Conservation (phyloP, 2,797 vertebrate species). For the Allobates femoralis region DNA sequence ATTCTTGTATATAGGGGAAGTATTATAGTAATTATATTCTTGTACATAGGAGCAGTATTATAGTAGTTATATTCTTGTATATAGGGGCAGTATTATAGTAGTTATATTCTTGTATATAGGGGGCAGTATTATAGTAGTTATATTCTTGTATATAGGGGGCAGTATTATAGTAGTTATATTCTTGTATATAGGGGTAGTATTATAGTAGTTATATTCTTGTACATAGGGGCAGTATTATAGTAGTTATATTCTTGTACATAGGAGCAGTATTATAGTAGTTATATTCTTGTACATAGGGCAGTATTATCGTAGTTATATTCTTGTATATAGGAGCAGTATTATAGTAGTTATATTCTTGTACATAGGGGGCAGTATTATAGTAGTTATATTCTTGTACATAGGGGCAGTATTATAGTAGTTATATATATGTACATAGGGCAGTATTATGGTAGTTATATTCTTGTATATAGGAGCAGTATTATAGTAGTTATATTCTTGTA, state of each 20-base stretch:
- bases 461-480: too few relatives aligned
- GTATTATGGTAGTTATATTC: background rate
- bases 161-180: background rate
- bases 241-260: constrained; percentile 5
- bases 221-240: background rate
- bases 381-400: background rate
- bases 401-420: background rate
- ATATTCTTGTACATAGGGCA: background rate
- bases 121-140: background rate
- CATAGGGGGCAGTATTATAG: background rate
- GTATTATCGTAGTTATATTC: background rate
- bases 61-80: background rate
- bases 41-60: background rate
- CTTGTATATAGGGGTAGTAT: background rate
- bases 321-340: background rate
- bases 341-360: background rate
- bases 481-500: background rate
- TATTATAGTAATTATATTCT: background rate
- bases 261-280: background rate
- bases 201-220: background rate
- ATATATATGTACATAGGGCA: too few relatives aligned
- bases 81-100: background rate
- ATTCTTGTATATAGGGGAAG: background rate
- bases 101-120: background rate
- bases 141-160: background rate